Evolutionary conservation across 2,888 invertebrate genomes (phyloP).

Genomic region (Oeneis ivallda): DNA sequence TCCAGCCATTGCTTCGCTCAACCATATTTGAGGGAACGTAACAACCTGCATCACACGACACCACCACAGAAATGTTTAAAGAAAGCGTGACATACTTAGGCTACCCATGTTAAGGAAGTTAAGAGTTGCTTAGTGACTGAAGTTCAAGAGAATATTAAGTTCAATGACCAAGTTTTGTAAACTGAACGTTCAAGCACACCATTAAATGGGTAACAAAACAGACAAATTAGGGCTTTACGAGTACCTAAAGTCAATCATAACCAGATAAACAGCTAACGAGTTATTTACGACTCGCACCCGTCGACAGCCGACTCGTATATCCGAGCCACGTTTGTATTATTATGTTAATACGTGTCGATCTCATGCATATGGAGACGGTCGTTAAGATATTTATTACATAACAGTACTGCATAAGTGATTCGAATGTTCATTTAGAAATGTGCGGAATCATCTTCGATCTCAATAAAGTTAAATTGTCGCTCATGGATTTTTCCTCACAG

Average conservation of each 20-base stretch:
- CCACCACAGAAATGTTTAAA: too few species aligned
- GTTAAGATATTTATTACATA: neutral
- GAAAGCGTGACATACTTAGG: too few species aligned
- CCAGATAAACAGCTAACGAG: conserved; percentile 13
- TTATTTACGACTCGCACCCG: neutral
- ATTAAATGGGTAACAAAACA: conserved; percentile 2
- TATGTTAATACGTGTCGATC: neutral
- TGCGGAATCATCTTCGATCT: too few species aligned
- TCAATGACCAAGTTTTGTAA: neutral
- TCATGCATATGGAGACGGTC: neutral
- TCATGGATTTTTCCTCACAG: too few species aligned
- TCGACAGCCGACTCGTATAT: neutral
- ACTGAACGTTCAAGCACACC: neutral
- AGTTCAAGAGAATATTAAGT: neutral
- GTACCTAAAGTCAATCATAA: conserved; percentile 1
- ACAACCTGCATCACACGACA: too few species aligned
- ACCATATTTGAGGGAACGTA: too few species aligned
- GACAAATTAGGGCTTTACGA: conserved; percentile 8
- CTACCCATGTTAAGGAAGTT: too few species aligned
- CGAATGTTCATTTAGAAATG: too few species aligned
- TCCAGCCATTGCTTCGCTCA: too few species aligned
- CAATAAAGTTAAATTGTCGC: neutral
- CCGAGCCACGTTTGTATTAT: neutral
- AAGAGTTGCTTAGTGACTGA: neutral
- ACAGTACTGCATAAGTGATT: too few species aligned